Conservation (phyloP, 2,888 invertebrate genomes). For the Drosophila neonasuta region DNA sequence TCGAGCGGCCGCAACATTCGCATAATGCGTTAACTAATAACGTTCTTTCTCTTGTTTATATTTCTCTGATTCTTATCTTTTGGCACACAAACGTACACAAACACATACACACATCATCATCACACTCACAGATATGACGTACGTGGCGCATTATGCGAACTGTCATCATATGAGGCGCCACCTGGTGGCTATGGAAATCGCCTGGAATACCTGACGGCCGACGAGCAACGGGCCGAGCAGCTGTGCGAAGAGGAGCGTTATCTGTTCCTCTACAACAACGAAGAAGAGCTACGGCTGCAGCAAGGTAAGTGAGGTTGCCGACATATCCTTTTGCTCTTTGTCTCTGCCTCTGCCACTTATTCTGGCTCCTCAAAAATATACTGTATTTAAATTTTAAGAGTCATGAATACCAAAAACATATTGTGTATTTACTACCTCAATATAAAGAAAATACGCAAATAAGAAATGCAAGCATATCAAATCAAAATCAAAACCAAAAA, state of each 20-base stretch:
- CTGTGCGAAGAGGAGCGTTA: conserved; percentile 98
- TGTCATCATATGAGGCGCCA: conserved; percentile 89
- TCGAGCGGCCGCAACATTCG: conserved; percentile 17
- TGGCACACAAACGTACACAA: conserved; percentile 37
- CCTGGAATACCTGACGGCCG: conserved; percentile 86
- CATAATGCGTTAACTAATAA: conserved; percentile 43
- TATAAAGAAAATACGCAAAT: conserved; percentile 16
- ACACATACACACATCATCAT: conserved; percentile 4
- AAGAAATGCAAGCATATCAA: conserved; percentile 27
- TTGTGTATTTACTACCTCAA: conserved; percentile 4
- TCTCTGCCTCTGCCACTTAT: conserved; percentile 20
- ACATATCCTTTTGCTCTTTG: conserved; percentile 1
- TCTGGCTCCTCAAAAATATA: conserved; percentile 41
- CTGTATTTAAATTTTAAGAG: conserved; percentile 59
- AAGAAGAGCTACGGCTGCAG: conserved; percentile 93
- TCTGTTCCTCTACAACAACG: conserved; percentile 91
- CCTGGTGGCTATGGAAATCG: conserved; percentile 87
- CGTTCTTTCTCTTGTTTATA: conserved; percentile 53
- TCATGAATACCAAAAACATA: conserved; percentile 39
- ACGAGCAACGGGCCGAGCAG: conserved; percentile 92
- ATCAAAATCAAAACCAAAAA: conserved; percentile 18
- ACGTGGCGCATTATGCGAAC: conserved; percentile 94
- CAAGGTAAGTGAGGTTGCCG: conserved; percentile 86
- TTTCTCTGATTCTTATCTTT: conserved; percentile 72
- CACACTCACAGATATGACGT: conserved; percentile 91